Percentiles rank a stretch among this genome's conserved stretches.
Evolutionary conservation across 2,113 vertebrate genomes (phyloP).

Genomic region (Oophaga pumilio): DNA sequence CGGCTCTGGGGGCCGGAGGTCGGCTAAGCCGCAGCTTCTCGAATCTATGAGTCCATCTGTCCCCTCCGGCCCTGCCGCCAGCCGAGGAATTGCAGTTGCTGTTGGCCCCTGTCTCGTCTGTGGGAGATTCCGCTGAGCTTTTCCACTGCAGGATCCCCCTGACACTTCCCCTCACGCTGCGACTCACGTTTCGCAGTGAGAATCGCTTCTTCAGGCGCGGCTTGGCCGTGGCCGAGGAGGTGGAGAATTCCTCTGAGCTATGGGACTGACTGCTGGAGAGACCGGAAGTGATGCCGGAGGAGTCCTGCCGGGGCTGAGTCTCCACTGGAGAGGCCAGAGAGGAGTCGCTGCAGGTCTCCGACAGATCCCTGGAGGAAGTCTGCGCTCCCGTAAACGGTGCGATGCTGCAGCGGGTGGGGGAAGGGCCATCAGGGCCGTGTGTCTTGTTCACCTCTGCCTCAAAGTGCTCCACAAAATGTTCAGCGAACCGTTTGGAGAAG

Average conservation of each 20-base stretch:
- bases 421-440: constrained; percentile 63
- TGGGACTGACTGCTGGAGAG: constrained; percentile 69
- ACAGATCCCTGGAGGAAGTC: constrained; percentile 60
- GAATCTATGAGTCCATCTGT: constrained; percentile 87
- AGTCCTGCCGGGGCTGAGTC: constrained; percentile 54
- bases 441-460: constrained; percentile 78
- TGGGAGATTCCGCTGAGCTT: constrained; percentile 75
- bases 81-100: constrained; percentile 77
- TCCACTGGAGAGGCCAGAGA: constrained; percentile 68
- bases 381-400: constrained; percentile 66
- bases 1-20: constrained; percentile 55
- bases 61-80: constrained; percentile 74
- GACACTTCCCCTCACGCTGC: constrained; percentile 85
- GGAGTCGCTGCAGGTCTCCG: constrained; percentile 68
- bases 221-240: constrained; percentile 73
- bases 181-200: constrained; percentile 84
- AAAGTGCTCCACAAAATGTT: constrained; percentile 86
- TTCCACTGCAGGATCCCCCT: constrained; percentile 90
- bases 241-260: constrained; percentile 76
- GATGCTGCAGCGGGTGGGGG: constrained; percentile 62
- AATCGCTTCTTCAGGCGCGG: constrained; percentile 89
- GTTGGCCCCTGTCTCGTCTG: constrained; percentile 76
- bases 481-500: constrained; percentile 86
- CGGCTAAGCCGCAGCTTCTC: constrained; percentile 82
- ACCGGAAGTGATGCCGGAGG: constrained; percentile 55